phyloP scores from a whole-genome alignment of 2,113 vertebrate genomes.

The Coracopsis vasa region DNA sequence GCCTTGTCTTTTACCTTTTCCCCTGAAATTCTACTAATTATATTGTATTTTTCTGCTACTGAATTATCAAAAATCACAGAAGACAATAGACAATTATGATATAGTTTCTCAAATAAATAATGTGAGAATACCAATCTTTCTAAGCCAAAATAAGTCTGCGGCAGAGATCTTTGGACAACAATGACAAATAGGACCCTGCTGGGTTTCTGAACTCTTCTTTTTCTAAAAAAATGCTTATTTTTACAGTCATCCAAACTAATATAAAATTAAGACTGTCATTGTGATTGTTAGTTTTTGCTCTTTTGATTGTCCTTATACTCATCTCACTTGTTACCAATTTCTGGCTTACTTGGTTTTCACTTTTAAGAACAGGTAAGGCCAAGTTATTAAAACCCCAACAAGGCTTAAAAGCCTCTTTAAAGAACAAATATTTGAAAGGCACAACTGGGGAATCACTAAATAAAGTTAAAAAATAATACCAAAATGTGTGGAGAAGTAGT shows the following conservation, averaged over 20 bases:
- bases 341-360: neutral
- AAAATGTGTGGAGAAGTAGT: neutral
- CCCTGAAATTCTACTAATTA: neutral
- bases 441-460: neutral
- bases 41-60: neutral
- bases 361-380: neutral
- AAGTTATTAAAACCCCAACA: fast-evolving
- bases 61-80: neutral
- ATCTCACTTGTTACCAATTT: neutral
- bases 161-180: neutral
- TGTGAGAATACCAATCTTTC: neutral
- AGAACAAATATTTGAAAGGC: neutral
- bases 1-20: neutral
- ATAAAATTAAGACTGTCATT: neutral
- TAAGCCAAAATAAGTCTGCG: neutral
- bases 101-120: neutral
- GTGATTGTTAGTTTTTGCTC: neutral
- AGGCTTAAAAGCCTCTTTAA: neutral
- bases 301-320: neutral
- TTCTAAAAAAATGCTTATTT: fast-evolving
- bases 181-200: neutral
- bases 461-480: neutral
- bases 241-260: neutral
- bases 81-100: neutral
- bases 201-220: neutral